These are phyloP conservation scores for Lichenostomus cassidix DNA, from an alignment of 2,113 vertebrate species.

Conservation along the genomic window DNA sequence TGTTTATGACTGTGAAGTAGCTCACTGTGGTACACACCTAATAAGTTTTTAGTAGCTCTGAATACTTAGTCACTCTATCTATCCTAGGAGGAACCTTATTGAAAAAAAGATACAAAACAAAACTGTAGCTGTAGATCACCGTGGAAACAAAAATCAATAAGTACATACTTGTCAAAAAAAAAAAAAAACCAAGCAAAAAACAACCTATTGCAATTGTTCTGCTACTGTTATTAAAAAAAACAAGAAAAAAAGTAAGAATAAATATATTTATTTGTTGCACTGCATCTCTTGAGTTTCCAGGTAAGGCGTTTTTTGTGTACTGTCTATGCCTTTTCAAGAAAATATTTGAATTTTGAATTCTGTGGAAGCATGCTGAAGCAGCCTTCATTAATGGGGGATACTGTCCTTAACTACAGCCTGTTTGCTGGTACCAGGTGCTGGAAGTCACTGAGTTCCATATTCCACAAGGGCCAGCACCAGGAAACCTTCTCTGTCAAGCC, in stretches of 20 bases:
- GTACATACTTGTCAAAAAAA: not conserved
- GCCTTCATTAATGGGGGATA: not conserved
- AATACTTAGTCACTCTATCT: slow-evolving; percentile 30
- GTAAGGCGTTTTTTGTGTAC: not conserved
- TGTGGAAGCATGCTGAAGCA: not conserved
- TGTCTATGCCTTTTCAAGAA: not conserved
- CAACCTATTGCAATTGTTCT: not conserved
- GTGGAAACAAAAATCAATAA: slow-evolving; percentile 8
- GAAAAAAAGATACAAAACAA: not conserved
- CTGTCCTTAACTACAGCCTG: not conserved
- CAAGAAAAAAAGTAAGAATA: slow-evolving; percentile 49
- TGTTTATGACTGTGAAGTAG: slow-evolving; percentile 42
- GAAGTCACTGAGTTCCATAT: not conserved
- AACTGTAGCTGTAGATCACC: slow-evolving; percentile 34
- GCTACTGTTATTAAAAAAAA: not conserved
- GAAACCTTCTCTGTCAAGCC: no score
- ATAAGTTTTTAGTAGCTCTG: slow-evolving; percentile 42
- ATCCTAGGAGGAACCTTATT: not conserved
- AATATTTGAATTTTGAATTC: not conserved
- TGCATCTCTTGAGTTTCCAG: not conserved
- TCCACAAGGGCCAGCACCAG: not conserved
- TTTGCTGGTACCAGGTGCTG: not conserved
- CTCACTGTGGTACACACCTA: slow-evolving; percentile 41
- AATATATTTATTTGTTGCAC: slow-evolving; percentile 25
- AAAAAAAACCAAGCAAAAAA: not conserved